Percentiles rank a stretch among this genome's conserved stretches.
These are phyloP conservation scores for Genyomyrus donnyi DNA, from an alignment of 2,113 vertebrate genomes.

Conservation along the genomic window DNA sequence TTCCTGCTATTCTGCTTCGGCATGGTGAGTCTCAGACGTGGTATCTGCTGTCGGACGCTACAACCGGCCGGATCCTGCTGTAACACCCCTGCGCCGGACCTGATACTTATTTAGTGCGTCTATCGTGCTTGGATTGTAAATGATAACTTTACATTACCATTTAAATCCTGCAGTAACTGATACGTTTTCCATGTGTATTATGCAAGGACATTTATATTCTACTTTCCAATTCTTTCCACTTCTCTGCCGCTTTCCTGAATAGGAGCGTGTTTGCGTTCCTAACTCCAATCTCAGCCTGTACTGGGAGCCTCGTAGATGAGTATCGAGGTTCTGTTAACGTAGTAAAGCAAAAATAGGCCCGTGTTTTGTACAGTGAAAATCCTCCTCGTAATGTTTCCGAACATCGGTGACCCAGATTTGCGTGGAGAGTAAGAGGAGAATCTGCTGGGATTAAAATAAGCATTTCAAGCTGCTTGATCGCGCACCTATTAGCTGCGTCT, in stretches of 20 bases:
- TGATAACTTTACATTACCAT: background rate
- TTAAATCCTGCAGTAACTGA: background rate
- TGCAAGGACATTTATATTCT: background rate
- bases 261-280: background rate
- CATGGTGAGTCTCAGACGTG: slow-evolving; percentile 73
- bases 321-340: background rate
- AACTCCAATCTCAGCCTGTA: background rate
- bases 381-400: background rate
- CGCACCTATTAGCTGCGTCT: background rate
- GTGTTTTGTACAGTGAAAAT: background rate
- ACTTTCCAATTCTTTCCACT: background rate
- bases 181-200: background rate
- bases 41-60: background rate
- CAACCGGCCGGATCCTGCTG: background rate
- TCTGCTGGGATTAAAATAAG: background rate
- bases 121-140: background rate
- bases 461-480: background rate
- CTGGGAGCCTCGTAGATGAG: background rate
- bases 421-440: background rate
- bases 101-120: background rate
- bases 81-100: background rate
- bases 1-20: slow-evolving; percentile 82
- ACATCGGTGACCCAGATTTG: background rate
- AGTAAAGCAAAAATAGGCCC: background rate
- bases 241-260: background rate